These are phyloP conservation scores for Scomberomorus guttatus DNA, from an alignment of 2,797 vertebrate species.

Conservation along the genomic window DNA sequence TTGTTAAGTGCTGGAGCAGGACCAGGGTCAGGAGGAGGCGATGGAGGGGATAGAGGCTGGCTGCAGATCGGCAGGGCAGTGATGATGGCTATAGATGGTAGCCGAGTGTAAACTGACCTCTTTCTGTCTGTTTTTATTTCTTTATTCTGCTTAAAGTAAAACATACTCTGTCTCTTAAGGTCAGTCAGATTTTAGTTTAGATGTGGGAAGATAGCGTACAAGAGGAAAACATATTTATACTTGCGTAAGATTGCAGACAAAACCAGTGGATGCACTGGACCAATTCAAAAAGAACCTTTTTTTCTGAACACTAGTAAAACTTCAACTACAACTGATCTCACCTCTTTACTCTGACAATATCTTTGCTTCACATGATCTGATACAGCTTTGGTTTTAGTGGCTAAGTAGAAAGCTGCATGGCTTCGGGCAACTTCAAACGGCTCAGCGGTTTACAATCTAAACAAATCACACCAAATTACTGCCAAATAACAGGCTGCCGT, in stretches of 20 bases:
- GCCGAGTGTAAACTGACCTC: slow-evolving; percentile 61
- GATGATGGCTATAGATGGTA: slow-evolving; percentile 14
- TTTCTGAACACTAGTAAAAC: not conserved
- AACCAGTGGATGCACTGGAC: not conserved
- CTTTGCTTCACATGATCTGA: not conserved
- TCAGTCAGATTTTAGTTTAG: not conserved
- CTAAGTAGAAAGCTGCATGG: no score
- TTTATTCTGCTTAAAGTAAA: not conserved
- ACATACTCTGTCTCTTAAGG: not conserved
- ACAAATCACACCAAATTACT: not conserved
- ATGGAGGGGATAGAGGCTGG: slow-evolving; percentile 5
- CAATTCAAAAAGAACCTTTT: not conserved
- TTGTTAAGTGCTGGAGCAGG: slow-evolving; percentile 81
- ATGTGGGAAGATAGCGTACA: not conserved
- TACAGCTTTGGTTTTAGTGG: not conserved
- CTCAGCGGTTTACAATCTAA: not conserved
- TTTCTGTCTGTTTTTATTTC: slow-evolving; percentile 26
- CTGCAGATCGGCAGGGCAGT: slow-evolving; percentile 39
- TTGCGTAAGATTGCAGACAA: not conserved
- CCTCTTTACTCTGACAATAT: not conserved
- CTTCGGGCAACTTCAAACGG: not conserved
- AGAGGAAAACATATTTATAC: not conserved
- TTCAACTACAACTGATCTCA: not conserved
- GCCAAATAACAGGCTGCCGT: not conserved
- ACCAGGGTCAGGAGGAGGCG: slow-evolving; percentile 58